Percentiles rank a stretch among this genome's conserved stretches.
Conservation (phyloP, 2,888 invertebrate species). For the Lepidochrysops patricia region DNA sequence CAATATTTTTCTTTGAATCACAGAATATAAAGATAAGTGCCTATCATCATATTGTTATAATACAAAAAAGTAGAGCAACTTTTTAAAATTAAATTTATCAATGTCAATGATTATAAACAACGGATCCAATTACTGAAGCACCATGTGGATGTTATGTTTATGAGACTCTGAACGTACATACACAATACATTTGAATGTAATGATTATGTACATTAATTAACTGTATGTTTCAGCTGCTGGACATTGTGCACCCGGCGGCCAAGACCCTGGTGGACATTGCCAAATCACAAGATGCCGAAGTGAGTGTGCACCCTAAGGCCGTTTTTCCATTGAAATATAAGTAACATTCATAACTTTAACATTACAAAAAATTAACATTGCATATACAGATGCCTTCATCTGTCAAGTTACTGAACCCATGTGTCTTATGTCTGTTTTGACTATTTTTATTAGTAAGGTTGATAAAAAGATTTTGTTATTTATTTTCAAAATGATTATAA, state of each 20-base stretch:
- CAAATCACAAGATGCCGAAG: conserved; percentile 98
- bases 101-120: conserved; percentile 73
- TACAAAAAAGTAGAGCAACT: too few species aligned
- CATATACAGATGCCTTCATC: too few species aligned
- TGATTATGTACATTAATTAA: not conserved
- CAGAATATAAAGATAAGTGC: too few species aligned
- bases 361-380: too few species aligned
- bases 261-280: conserved; percentile 98
- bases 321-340: too few species aligned
- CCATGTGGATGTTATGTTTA: not conserved
- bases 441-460: too few species aligned
- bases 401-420: too few species aligned
- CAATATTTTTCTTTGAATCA: not conserved
- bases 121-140: conserved; percentile 17
- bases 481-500: conserved; percentile 42
- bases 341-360: too few species aligned
- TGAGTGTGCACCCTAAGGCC: conserved; percentile 55
- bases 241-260: conserved; percentile 98
- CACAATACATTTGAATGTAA: not conserved
- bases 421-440: too few species aligned
- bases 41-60: too few species aligned
- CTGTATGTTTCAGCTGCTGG: conserved; percentile 77
- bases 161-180: not conserved
- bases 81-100: too few species aligned
- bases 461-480: not conserved